These are phyloP conservation scores for Argyra leucocephala DNA, from an alignment of 2,888 invertebrate genomes.

Conservation along the genomic window DNA sequence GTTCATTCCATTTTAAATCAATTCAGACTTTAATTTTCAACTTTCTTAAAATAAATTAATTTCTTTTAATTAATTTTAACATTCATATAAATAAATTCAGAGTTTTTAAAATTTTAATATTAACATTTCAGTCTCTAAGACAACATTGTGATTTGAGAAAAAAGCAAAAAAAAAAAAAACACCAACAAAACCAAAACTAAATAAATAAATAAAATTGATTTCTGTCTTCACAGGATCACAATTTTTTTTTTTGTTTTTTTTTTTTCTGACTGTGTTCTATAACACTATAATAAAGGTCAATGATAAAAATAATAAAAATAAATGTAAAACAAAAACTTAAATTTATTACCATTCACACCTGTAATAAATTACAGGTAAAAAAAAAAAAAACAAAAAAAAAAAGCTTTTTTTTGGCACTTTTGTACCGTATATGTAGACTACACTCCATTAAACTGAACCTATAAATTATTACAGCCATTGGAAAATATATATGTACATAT, in stretches of 20 bases:
- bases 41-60: too few relatives aligned
- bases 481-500: background rate
- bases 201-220: background rate
- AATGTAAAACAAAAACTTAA: background rate
- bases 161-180: too few relatives aligned
- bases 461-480: background rate
- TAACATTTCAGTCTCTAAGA: too few relatives aligned
- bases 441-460: background rate
- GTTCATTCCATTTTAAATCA: too few relatives aligned
- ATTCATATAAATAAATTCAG: too few relatives aligned
- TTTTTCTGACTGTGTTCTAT: background rate
- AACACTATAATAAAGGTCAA: background rate
- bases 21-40: too few relatives aligned
- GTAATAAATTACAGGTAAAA: background rate
- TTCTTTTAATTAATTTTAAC: too few relatives aligned
- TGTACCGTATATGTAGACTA: background rate
- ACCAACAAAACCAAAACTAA: background rate
- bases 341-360: constrained; percentile 1
- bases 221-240: too few relatives aligned
- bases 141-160: too few relatives aligned
- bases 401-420: background rate
- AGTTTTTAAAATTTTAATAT: too few relatives aligned
- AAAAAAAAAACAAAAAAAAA: background rate
- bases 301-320: background rate
- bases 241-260: too few relatives aligned